Conservation (phyloP, 2,888 invertebrate genomes). For the Venusia cambrica region DNA sequence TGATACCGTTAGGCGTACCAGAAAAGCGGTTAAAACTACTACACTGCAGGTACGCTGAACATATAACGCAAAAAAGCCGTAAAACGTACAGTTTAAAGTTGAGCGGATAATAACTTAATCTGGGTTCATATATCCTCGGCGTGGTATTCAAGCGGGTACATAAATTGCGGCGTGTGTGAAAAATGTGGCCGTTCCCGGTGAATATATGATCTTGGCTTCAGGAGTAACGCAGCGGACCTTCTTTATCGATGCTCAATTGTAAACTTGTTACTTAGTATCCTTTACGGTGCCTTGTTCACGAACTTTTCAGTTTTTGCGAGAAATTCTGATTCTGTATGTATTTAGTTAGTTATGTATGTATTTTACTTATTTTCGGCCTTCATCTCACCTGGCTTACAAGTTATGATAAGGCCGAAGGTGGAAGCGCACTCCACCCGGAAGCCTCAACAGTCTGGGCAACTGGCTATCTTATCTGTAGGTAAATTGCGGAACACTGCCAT, state of each 20-base stretch:
- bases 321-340: too few relatives aligned
- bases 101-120: slow-evolving; percentile 58
- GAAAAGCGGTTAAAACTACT: too few relatives aligned
- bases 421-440: too few relatives aligned
- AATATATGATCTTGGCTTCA: slow-evolving; percentile 51
- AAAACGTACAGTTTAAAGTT: slow-evolving; percentile 41
- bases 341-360: too few relatives aligned
- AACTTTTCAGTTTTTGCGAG: too few relatives aligned
- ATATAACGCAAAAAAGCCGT: slow-evolving; percentile 32
- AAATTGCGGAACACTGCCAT: too few relatives aligned
- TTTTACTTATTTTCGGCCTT: too few relatives aligned
- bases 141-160: slow-evolving; percentile 46
- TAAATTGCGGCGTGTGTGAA: slow-evolving; percentile 61
- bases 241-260: slow-evolving; percentile 22
- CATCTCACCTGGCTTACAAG: too few relatives aligned
- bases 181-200: slow-evolving; percentile 49
- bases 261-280: slow-evolving; percentile 14
- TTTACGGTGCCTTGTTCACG: slow-evolving; percentile 15
- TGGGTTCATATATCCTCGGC: slow-evolving; percentile 51
- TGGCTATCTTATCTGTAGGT: too few relatives aligned
- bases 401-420: too few relatives aligned
- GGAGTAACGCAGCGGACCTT: slow-evolving; percentile 33
- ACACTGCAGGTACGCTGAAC: slow-evolving; percentile 14
- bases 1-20: too few relatives aligned
- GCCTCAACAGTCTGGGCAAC: too few relatives aligned